Conservation (phyloP, 1,140 invertebrate genomes). For the Andricus grossulariae region DNA sequence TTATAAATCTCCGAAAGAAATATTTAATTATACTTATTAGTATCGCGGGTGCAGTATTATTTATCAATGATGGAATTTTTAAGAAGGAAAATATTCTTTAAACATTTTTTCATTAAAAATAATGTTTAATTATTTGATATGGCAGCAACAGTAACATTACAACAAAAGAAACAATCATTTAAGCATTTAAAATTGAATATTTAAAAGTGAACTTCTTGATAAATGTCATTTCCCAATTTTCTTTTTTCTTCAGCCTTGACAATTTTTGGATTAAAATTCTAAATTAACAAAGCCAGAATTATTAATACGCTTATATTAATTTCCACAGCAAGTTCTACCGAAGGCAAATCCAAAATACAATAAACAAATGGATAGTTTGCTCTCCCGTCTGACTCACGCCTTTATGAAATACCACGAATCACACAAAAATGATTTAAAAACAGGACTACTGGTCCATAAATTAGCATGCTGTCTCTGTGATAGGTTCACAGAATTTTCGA, state of each 20-base stretch:
- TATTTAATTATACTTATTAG: no score
- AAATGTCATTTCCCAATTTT: no score
- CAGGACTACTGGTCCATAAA: conserved; percentile 12
- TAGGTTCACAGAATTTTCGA: conserved; percentile 4
- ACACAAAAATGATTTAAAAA: conserved; percentile 11
- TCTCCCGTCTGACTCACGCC: conserved; percentile 37
- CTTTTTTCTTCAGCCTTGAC: neutral
- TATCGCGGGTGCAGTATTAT: no score
- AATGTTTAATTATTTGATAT: no score
- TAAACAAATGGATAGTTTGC: conserved; percentile 33
- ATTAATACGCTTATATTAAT: conserved; percentile 2
- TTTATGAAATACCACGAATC: conserved; percentile 20
- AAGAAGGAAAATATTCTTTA: no score
- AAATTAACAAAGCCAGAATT: neutral
- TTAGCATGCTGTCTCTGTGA: conserved; percentile 30
- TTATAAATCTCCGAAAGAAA: no score
- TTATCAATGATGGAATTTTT: no score
- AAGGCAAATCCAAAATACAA: conserved; percentile 14
- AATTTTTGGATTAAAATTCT: neutral
- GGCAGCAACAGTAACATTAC: no score
- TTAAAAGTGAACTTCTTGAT: no score
- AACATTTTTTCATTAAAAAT: no score
- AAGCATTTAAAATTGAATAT: no score
- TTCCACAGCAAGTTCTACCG: conserved; percentile 25
- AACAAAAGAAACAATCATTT: no score